Base-by-base conservation (phyloP, 2,888 invertebrate genomes). In the Neuroscelio doddi region DNA sequence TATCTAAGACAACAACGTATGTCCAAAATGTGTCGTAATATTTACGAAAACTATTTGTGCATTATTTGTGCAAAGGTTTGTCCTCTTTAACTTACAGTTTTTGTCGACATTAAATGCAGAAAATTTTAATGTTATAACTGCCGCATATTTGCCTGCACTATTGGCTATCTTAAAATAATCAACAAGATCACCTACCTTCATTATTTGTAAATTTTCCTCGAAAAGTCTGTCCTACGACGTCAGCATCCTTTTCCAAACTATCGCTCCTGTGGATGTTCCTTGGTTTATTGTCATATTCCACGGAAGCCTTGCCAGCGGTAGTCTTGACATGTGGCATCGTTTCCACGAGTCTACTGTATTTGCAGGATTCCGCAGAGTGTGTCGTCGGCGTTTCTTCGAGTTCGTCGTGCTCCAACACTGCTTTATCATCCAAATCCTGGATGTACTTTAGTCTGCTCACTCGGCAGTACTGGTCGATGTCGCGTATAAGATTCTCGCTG, bases 401-500 rank as follows among this genome's bases (percentile, higher is more conserved):
- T 39, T 53, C 10, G 16, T 58, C 64, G 30, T 64, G 30, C 26
- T 3, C 16, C 27, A 8, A 27, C 3, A 36, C 39, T 34, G 53
- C 55, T 50, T 45, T 47, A 41, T 51, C 57, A 7, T 63, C 63
- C 17, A 61, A 12, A 32, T 64, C 59, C 9, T 69, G 53, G 49
- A 38, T 58, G 8, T 79, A 75, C 24, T 85, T 83, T 5, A 85
- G 42, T 72, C 84, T 61, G 71, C 81, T 63, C 76, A 79, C 84
- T 27, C 77, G 75, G 52, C 82, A 78, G 61, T 81, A 83, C 55
- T 79, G 77, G 77, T 93, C 93, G 66, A 93, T 90, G 84, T 94
- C 93, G 68, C 91, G 90, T 52, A 93, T 87, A 63, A 94, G 85
- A 80, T 93, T 93, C 77, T 93, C 93, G 77, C 92, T 68, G n/a